phyloP scores from a whole-genome alignment of 2,797 vertebrate genomes.

The Brachymystax lenok region DNA sequence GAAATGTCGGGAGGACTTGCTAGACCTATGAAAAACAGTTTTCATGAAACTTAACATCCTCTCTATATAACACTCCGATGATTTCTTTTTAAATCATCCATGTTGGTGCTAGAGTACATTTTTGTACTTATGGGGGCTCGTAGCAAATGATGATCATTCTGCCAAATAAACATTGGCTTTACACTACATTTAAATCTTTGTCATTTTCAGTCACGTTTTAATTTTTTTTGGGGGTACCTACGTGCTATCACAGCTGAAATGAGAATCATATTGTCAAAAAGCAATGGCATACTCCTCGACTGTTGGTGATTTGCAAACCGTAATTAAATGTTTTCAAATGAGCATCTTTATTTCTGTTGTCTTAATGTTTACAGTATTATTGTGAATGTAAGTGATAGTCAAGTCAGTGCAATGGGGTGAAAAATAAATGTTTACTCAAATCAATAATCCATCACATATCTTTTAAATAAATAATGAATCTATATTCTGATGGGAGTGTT shows the following conservation, averaged over 20 bases:
- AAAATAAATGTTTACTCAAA: too few relatives aligned
- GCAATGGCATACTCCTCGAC: too few relatives aligned
- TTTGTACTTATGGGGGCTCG: slow-evolving; percentile 3
- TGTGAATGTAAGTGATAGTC: too few relatives aligned
- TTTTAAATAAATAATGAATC: too few relatives aligned
- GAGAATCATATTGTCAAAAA: too few relatives aligned
- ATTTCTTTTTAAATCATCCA: neutral
- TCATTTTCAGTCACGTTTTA: slow-evolving; percentile 5
- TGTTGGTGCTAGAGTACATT: neutral
- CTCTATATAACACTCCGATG: neutral
- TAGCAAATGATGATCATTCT: neutral
- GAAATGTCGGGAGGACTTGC: neutral
- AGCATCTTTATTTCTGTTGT: too few relatives aligned
- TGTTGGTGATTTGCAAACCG: slow-evolving; percentile 8
- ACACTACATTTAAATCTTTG: neutral
- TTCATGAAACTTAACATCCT: neutral
- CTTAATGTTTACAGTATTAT: too few relatives aligned
- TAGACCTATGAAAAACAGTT: neutral
- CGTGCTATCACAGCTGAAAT: too few relatives aligned
- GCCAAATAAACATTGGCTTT: neutral
- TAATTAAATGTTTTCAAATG: slow-evolving; percentile 13
- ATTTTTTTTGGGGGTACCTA: too few relatives aligned
- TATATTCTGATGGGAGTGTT: too few relatives aligned
- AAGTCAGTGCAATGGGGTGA: too few relatives aligned
- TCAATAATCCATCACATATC: too few relatives aligned